A percentile compares a stretch with the other conserved stretches of the same genome.
phyloP scores from a whole-genome alignment of 2,113 vertebrate species.

The Carassius carassius region DNA sequence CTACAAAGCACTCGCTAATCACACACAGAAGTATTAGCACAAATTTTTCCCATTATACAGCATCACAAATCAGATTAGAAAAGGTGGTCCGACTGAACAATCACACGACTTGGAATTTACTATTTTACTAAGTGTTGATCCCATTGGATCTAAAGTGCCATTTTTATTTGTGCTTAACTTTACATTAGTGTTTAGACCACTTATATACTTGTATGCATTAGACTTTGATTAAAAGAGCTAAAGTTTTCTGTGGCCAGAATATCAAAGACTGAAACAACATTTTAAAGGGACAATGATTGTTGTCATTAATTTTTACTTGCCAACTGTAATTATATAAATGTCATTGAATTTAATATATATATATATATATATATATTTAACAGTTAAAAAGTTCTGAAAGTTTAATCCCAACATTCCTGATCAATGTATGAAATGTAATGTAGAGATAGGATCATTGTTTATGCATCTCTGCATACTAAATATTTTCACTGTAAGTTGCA shows the following conservation, averaged over 20 bases:
- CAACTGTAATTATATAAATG: neutral
- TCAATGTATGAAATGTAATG: too few relatives aligned
- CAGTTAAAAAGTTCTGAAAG: too few relatives aligned
- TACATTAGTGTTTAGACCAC: neutral
- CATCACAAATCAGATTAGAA: conserved; percentile 48
- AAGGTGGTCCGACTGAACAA: conserved; percentile 33
- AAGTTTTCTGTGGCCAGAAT: neutral
- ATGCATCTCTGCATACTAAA: too few relatives aligned
- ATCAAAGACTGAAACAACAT: neutral
- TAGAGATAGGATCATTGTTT: too few relatives aligned
- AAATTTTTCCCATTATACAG: conserved; percentile 21
- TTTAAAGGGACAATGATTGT: neutral
- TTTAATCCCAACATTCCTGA: too few relatives aligned
- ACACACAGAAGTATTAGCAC: conserved; percentile 19
- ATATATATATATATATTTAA: too few relatives aligned
- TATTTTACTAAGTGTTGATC: neutral
- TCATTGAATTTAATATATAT: neutral
- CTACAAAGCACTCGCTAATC: conserved; percentile 37
- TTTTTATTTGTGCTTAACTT: too few relatives aligned
- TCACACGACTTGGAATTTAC: conserved; percentile 35
- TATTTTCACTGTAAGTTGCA: too few relatives aligned
- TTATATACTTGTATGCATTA: neutral
- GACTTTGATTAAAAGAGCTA: neutral
- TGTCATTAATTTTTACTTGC: neutral
- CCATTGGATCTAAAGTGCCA: too few relatives aligned